Evolutionary conservation across 1,140 invertebrate genomes (phyloP), one percentile per base, ranked within the genome.

Genomic region (Drosophila sechellia): DNA sequence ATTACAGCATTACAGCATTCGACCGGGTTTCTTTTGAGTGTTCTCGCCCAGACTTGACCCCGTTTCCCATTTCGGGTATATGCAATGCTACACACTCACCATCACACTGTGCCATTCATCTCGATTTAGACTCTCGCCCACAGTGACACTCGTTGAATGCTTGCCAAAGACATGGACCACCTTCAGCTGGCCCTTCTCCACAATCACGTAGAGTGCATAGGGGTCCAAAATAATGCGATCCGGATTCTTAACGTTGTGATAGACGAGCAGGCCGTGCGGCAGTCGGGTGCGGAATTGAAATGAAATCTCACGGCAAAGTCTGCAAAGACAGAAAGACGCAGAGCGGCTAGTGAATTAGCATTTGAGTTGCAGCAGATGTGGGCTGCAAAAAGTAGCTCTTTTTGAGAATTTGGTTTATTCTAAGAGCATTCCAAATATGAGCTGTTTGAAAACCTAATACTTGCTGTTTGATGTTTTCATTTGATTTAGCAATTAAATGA

Each of bases 161-260:
- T 97, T 96, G 2, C 96, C 96, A 92, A 97, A 97, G 17, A 97
- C 96, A 90, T 97, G 96, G n/a, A 97, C 96, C 49, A 97, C 96
- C 93, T 97, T 97, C 12, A 97, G 92, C 92, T 97, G 96, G 25
- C 97, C 97, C 91, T 97, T 97, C 90, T 97, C 96, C 25, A 98
- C 96, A 79, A 97, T 97, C 37, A 98, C 96, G 92, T 98, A 97
- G 20, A 97, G 93, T 58, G 97, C 97, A 86, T 97, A 97, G 11
- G 96, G 96, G 63, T 94, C 94, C 91, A 95, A 94, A 78, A 95
- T 95, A 12, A 95, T 93, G 53, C 95, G 95, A 61, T 95, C 94
- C 25, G 96, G 96, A 92, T 97, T 96, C 92, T 97, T 97, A 22
- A 97, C 96, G 91, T 97, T 97, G 90, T 98, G 97, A 92, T 97